phyloP scores from a whole-genome alignment of 2,113 vertebrate genomes.

The Vidua macroura region DNA sequence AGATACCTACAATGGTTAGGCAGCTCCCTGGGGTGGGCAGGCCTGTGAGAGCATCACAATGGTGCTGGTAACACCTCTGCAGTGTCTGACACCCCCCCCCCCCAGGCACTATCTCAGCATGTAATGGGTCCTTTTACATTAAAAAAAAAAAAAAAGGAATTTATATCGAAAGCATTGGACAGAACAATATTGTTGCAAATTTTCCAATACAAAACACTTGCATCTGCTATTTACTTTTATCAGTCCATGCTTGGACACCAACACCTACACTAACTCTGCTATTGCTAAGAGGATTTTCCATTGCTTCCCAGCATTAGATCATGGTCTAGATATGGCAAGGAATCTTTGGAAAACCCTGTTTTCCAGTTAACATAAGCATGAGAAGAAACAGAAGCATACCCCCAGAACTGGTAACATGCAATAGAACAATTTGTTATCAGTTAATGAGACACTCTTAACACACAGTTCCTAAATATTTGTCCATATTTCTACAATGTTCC shows the following conservation, averaged over 20 bases:
- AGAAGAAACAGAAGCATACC: conserved; percentile 27
- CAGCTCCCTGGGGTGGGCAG: background rate
- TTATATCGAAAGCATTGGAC: background rate
- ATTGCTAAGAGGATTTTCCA: background rate
- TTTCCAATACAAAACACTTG: background rate
- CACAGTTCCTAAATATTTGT: conserved; percentile 17
- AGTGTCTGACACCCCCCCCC: background rate
- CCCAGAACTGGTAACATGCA: background rate
- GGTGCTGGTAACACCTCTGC: background rate
- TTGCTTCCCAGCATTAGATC: conserved; percentile 17
- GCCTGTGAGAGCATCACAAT: background rate
- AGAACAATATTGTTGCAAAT: background rate
- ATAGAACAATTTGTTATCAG: conserved; percentile 22
- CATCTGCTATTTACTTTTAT: background rate
- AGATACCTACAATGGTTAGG: background rate
- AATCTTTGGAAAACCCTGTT: background rate
- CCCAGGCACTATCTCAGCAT: background rate
- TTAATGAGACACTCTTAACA: conserved; percentile 12
- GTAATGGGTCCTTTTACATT: background rate
- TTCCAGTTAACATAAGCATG: background rate
- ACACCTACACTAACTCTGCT: background rate
- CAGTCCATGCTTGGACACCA: background rate
- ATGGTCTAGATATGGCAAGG: background rate
- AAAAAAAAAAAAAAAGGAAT: background rate
- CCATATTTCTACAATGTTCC: background rate